A percentile compares a stretch with the other conserved stretches of the same genome.
phyloP scores from a whole-genome alignment of 1,140 invertebrate species.

The Heliconius eleuchia region DNA sequence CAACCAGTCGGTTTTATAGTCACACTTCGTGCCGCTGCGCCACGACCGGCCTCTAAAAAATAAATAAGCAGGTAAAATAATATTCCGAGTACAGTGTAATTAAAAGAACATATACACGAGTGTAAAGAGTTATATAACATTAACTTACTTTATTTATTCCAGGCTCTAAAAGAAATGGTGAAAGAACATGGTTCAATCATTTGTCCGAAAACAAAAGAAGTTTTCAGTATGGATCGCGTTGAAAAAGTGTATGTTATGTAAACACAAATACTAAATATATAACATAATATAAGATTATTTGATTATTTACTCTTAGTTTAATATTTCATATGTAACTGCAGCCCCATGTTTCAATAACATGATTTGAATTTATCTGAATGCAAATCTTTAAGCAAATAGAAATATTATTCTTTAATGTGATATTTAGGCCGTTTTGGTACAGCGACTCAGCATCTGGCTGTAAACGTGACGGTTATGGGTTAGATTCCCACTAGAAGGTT shows the following conservation, averaged over 20 bases:
- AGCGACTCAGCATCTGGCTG: no score
- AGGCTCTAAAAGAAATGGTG: constrained; percentile 94
- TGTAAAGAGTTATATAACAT: not conserved
- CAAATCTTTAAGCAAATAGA: no score
- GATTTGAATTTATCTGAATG: not conserved
- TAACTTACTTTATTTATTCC: constrained; percentile 39
- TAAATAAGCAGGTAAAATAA: no score
- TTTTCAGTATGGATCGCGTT: constrained; percentile 93
- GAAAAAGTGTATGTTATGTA: constrained; percentile 98
- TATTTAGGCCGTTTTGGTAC: no score
- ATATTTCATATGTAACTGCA: not conserved
- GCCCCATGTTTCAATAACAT: not conserved
- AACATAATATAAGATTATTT: not conserved
- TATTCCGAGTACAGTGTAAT: no score
- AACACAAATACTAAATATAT: constrained; percentile 52
- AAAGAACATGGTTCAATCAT: constrained; percentile 93
- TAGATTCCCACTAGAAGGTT: no score
- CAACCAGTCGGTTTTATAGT: no score
- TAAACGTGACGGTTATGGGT: no score
- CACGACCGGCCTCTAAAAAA: no score
- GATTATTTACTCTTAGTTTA: not conserved
- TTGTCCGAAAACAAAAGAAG: constrained; percentile 95
- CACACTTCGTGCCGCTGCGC: no score
- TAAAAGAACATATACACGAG: no score
- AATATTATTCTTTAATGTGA: no score